phyloP scores from a whole-genome alignment of 2,797 vertebrate genomes.

The Coendou prehensilis region DNA sequence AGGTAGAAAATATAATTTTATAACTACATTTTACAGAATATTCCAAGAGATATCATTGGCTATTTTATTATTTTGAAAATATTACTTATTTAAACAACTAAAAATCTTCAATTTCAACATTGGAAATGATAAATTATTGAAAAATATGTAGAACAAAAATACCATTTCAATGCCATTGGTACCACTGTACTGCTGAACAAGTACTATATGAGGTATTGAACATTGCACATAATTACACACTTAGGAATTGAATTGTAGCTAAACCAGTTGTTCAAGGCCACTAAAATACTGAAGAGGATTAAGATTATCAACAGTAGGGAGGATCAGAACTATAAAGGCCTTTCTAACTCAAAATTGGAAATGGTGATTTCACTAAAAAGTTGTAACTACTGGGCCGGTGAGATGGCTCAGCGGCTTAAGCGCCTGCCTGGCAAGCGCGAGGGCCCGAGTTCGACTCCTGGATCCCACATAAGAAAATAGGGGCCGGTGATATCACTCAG shows the following conservation, averaged over 20 bases:
- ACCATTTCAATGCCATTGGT: constrained; percentile 72
- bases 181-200: constrained; percentile 72
- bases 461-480: too few relatives aligned
- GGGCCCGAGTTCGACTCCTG: too few relatives aligned
- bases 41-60: constrained; percentile 80
- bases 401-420: too few relatives aligned
- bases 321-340: constrained; percentile 65
- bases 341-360: constrained; percentile 64
- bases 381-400: background rate
- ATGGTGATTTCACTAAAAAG: constrained; percentile 43
- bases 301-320: constrained; percentile 70
- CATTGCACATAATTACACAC: constrained; percentile 77
- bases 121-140: constrained; percentile 83
- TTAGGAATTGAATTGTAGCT: constrained; percentile 78
- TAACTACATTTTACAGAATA: constrained; percentile 84
- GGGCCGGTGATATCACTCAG: too few relatives aligned
- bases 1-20: constrained; percentile 84
- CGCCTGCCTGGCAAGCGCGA: too few relatives aligned
- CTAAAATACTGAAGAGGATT: constrained; percentile 80
- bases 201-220: constrained; percentile 82
- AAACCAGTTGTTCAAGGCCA: constrained; percentile 86
- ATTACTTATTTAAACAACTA: constrained; percentile 85
- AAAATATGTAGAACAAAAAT: constrained; percentile 82
- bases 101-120: constrained; percentile 82
- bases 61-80: constrained; percentile 85